Evolutionary conservation across 1,140 invertebrate genomes (phyloP), one percentile per base, ranked within the genome.

Genomic region (Drosophila dunni): DNA sequence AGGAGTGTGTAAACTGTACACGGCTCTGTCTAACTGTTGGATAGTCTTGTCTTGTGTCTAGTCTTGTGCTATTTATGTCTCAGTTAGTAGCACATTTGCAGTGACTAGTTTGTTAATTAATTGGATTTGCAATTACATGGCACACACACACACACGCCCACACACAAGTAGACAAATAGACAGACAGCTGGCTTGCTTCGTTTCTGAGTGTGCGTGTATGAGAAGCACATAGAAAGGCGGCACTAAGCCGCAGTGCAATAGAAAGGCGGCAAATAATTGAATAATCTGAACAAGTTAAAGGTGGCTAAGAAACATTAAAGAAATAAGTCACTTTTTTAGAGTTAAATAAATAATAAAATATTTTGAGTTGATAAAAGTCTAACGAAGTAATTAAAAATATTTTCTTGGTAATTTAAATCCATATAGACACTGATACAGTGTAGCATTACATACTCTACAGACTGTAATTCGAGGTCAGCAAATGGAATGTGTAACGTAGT

Each of bases 101-200:
- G 68, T 60, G 77, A 88, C 80, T 89, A 88, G 85, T 84, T 84
- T 60, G 84, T 88, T 78, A 89, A 88, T 89, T 89, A 88, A 88
- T 88, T 88, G 85, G 84, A 88, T 88, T 88, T 89, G 84, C 84
- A 88, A 84, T 89, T 88, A 89, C 79, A 88, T 77, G 77, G 68
- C 79, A 71, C 34, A 50, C 45, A 62, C 20, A 50, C 50, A 46
- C 3, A 29, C 2, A 29, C 24, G 6, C 24, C 6, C 24, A 29
- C 4, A 29, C 24, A 20, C 17, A 20, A 20, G 17, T 20, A 29
- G 24, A 29, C 24, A 29, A 29, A 29, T 29, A 29, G 24, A 29
- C 24, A 29, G 24, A 68, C 57, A 68, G 36, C 64, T 58, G 17
- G 10, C 5, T 29, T n/a, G 36, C 53, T 42, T 42, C 3, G 0